These are phyloP conservation scores for Parnassius orleans DNA, from an alignment of 2,888 invertebrate species.

Conservation along the genomic window DNA sequence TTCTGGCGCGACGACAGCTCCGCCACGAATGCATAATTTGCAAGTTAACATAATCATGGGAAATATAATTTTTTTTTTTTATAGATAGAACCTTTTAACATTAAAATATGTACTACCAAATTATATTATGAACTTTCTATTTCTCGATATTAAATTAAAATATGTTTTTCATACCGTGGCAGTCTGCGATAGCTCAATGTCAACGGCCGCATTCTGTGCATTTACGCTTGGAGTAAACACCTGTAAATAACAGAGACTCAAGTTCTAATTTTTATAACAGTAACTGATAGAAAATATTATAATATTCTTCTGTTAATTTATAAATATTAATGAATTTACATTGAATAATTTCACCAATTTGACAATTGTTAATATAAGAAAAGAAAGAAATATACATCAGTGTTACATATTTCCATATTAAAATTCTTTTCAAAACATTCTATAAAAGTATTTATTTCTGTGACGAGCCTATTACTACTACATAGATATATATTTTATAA, in stretches of 20 bases:
- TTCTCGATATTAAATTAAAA: not conserved
- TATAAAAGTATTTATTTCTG: too few species aligned
- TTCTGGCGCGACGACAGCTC: too few species aligned
- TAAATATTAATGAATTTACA: not conserved
- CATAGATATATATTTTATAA: too few species aligned
- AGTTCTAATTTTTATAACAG: too few species aligned
- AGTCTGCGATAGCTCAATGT: constrained; percentile 35
- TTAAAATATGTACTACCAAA: constrained; percentile 2
- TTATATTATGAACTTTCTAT: not conserved
- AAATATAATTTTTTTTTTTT: not conserved
- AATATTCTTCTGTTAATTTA: not conserved
- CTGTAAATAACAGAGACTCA: constrained; percentile 39
- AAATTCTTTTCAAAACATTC: too few species aligned
- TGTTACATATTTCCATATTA: constrained; percentile 3
- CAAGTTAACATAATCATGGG: too few species aligned
- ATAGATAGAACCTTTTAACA: not conserved
- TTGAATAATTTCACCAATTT: too few species aligned
- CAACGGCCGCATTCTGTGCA: constrained; percentile 41
- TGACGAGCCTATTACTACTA: too few species aligned
- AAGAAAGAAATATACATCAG: not conserved
- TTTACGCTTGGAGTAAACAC: constrained; percentile 70
- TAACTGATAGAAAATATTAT: too few species aligned
- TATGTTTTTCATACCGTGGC: constrained; percentile 34
- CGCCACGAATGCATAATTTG: too few species aligned
- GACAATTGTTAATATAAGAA: too few species aligned